Percentiles rank a stretch among this genome's conserved stretches.
Conservation (phyloP, 2,888 invertebrate species). For the Brenthis ino region DNA sequence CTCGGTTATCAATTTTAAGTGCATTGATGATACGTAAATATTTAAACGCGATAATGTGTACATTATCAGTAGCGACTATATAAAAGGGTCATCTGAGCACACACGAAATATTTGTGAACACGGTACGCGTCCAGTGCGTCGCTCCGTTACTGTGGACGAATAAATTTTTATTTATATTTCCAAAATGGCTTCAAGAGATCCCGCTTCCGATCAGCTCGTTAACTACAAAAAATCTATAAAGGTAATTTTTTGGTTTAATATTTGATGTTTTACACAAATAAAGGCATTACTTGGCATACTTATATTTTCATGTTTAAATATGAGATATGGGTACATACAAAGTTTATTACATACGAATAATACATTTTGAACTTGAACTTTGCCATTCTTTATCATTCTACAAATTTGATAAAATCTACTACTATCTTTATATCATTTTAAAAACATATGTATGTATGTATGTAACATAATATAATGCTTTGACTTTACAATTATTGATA, state of each 20-base stretch:
- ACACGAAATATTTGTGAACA: conserved; percentile 56
- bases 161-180: conserved; percentile 3
- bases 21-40: conserved; percentile 8
- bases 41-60: conserved; percentile 41
- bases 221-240: conserved; percentile 83
- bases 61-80: conserved; percentile 64
- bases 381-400: not conserved
- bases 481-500: no score
- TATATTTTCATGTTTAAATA: no score
- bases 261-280: not conserved
- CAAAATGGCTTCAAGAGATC: conserved; percentile 80
- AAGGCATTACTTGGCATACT: no score
- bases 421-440: conserved; percentile 8
- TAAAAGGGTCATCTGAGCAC: conserved; percentile 52
- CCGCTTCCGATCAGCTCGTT: conserved; percentile 84
- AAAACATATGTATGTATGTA: not conserved
- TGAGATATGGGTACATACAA: no score
- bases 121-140: conserved; percentile 64
- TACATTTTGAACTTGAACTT: not conserved
- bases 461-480: no score
- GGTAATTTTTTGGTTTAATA: conserved; percentile 64
- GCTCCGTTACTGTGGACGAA: conserved; percentile 47
- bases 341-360: no score
- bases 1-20: conserved; percentile 1
- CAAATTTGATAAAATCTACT: no score